A percentile compares a stretch with the other conserved stretches of the same genome.
Conservation (phyloP, 2,113 vertebrate genomes). For the Nannospalax galili region DNA sequence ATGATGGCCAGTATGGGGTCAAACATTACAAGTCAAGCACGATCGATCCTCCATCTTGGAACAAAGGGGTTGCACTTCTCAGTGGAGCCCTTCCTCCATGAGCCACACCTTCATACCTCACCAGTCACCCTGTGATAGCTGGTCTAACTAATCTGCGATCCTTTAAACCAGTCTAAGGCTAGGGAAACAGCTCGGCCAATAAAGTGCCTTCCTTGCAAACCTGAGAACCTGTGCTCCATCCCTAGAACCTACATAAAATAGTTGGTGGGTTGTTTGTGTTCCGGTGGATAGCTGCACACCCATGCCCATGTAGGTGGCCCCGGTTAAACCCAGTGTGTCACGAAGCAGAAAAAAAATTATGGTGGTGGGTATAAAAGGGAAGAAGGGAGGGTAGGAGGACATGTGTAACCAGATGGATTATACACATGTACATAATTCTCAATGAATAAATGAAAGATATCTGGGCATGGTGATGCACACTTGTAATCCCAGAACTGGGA, state of each 20-base stretch:
- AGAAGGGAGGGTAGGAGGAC: neutral
- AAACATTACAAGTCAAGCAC: neutral
- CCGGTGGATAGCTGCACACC: neutral
- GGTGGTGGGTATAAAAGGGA: neutral
- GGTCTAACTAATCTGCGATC: neutral
- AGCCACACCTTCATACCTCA: neutral
- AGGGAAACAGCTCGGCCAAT: neutral
- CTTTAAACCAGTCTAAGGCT: neutral
- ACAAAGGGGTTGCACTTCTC: neutral
- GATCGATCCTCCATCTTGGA: neutral
- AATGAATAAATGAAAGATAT: neutral
- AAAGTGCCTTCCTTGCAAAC: neutral
- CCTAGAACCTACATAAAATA: too few relatives aligned
- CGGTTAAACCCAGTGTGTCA: neutral
- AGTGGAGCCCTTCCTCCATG: neutral
- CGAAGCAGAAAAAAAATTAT: too few relatives aligned
- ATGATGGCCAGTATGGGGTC: neutral
- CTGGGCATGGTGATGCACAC: neutral
- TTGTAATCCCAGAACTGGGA: neutral
- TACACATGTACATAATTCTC: neutral
- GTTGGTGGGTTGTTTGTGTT: neutral
- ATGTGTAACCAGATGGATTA: neutral
- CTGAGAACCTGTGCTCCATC: too few relatives aligned
- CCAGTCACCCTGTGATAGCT: neutral
- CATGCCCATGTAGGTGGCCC: too few relatives aligned